Percentiles rank a stretch among this genome's conserved stretches.
Evolutionary conservation across 1,140 invertebrate species (phyloP).

Genomic region (Eumeta japonica): DNA sequence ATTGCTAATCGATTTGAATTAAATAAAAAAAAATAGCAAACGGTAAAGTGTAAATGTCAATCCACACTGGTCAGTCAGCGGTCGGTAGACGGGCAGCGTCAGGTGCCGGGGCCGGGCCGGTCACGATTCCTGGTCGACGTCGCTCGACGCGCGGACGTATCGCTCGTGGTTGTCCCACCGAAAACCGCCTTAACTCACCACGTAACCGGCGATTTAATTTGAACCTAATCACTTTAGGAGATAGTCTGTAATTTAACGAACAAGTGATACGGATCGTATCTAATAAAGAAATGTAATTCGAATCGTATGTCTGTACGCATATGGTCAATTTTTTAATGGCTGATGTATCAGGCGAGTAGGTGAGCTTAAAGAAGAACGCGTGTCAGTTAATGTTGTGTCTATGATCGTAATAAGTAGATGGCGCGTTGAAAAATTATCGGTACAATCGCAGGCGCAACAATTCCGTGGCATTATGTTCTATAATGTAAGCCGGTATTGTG

Average conservation of each 20-base stretch:
- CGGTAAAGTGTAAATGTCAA: too few relatives aligned
- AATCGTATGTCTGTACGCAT: conserved; percentile 11
- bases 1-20: conserved; percentile 24
- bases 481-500: too few relatives aligned
- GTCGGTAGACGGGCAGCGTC: conserved; percentile 34
- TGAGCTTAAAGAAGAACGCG: conserved; percentile 29
- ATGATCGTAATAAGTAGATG: conserved; percentile 57
- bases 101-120: conserved; percentile 44
- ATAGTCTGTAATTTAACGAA: too few relatives aligned
- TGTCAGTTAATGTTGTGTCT: conserved; percentile 52
- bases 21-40: conserved; percentile 27
- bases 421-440: conserved; percentile 58
- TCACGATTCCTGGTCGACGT: conserved; percentile 47
- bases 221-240: too few relatives aligned
- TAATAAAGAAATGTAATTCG: conserved; percentile 13
- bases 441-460: conserved; percentile 52
- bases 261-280: too few relatives aligned
- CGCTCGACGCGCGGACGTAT: too few relatives aligned
- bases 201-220: too few relatives aligned
- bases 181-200: too few relatives aligned
- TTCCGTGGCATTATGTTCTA: too few relatives aligned
- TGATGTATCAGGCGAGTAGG: too few relatives aligned
- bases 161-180: too few relatives aligned
- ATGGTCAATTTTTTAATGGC: conserved; percentile 11
- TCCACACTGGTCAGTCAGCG: too few relatives aligned